Base-by-base conservation (phyloP, 2,797 vertebrate genomes). In the Cheirogaleus major region DNA sequence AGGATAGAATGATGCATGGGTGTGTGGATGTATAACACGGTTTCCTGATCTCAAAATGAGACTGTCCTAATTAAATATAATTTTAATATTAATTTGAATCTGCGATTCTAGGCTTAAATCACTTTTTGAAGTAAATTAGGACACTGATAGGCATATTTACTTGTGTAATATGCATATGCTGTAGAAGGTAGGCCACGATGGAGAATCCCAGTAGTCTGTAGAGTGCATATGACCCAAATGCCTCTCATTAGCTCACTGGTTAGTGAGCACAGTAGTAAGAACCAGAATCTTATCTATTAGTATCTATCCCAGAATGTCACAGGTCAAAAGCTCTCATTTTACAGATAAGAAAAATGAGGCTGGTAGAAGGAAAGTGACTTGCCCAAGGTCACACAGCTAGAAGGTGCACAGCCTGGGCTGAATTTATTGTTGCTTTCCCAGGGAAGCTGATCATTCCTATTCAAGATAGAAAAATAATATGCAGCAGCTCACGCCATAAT, bases 21-120 rank as follows among this genome's bases (percentile, higher is more conserved):
- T 22, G 50, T 75, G 76, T 23, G 50, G 48, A 70, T 30, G 35
- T 22, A 63, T 79, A 32, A 41, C 52, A 84, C 12, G 57, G 83
- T 81, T 96, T 96, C 92, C 94, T 94, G n/a, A 87, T 93, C 76
- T 96, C 94, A 81, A 87, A 96, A 91, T 87, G 86, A 41, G 32
- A 80, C 4, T 83, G 38, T 52, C 50, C 70, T 97, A 95, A 97
- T 96, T 97, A 97, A 93, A 89, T 83, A 87, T 67, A 91, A 93
- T 57, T 83, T 72, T 92, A 95, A 88, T 76, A 92, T 94, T 75
- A 84, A 96, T 96, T 88, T 38, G 73, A 93, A 48, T 72, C 86
- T 83, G 7, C 85, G 38, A 93, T 48, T 88, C 65, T 80, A 97
- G 67, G 73, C 32, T 95, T 84, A 6, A 13, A 65, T 69, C 22